phyloP scores from a whole-genome alignment of 2,797 vertebrate genomes.

The Eulemur coronatus region DNA sequence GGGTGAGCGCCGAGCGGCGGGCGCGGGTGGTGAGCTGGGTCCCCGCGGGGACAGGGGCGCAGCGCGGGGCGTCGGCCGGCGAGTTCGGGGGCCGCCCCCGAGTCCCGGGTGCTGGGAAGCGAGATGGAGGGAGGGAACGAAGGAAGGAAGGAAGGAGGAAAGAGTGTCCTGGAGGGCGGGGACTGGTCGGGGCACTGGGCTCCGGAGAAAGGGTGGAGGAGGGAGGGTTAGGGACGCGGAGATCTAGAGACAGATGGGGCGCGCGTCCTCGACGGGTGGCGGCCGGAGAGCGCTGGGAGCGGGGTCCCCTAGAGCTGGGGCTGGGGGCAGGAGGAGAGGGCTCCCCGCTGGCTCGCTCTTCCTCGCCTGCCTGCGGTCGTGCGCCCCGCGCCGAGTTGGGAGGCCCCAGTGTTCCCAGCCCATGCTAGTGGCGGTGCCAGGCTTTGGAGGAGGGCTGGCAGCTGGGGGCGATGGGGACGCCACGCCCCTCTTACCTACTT shows the following conservation, averaged over 20 bases:
- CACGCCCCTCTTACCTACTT: constrained; percentile 61
- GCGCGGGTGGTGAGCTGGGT: not conserved
- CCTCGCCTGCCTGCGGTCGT: not conserved
- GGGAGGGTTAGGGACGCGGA: not conserved
- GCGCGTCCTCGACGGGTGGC: not conserved
- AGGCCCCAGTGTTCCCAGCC: not conserved
- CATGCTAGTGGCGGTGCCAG: not conserved
- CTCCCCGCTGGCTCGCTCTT: not conserved
- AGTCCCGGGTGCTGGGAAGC: constrained; percentile 43
- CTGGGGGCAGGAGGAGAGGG: not conserved
- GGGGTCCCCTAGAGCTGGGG: not conserved
- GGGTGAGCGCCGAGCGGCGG: not conserved
- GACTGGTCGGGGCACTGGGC: constrained; percentile 40
- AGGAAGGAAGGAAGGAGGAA: constrained; percentile 42
- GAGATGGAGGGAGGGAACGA: constrained; percentile 62
- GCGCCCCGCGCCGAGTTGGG: not conserved
- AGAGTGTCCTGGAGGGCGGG: constrained; percentile 67
- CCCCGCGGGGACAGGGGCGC: not conserved
- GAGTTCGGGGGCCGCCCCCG: not conserved
- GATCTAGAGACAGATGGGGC: not conserved
- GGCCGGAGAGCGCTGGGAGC: not conserved
- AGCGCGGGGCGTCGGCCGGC: not conserved
- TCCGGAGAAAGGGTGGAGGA: not conserved
- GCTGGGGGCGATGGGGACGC: constrained; percentile 16
- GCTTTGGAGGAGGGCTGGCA: not conserved